Conservation (phyloP, 2,113 vertebrate genomes). For the Tylochromis polylepis region DNA sequence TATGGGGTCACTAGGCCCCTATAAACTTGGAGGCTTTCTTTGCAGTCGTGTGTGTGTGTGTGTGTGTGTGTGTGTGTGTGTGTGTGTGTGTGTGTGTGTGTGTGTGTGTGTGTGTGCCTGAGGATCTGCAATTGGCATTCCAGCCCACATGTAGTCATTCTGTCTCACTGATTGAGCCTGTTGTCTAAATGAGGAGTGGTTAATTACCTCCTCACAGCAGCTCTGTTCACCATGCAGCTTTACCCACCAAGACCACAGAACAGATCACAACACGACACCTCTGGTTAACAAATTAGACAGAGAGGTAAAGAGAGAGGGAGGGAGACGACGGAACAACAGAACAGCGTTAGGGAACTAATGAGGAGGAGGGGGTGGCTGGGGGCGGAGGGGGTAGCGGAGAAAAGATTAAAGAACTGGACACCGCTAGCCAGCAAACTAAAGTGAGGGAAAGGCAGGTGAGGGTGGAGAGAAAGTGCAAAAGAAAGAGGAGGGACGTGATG, state of each 20-base stretch:
- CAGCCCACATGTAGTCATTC: constrained; percentile 31
- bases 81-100: background rate
- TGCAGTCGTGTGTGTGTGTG: too few species aligned
- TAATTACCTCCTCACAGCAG: constrained; percentile 56
- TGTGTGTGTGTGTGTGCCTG: background rate
- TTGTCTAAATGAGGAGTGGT: constrained; percentile 52
- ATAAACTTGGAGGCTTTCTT: too few species aligned
- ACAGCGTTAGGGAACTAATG: background rate
- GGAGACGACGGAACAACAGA: background rate
- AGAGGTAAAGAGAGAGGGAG: background rate
- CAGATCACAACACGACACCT: constrained; percentile 28
- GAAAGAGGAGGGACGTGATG: background rate
- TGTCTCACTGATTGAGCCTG: constrained; percentile 53
- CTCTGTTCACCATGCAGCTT: constrained; percentile 26
- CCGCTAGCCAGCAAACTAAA: background rate
- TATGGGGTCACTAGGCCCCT: too few species aligned
- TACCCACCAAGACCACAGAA: constrained; percentile 44
- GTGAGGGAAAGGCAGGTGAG: background rate
- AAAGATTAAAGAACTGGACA: background rate
- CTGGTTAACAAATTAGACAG: constrained; percentile 44
- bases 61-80: background rate
- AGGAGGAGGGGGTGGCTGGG: background rate
- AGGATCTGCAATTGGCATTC: constrained; percentile 25
- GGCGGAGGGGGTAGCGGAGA: background rate
- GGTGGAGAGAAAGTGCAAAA: background rate